Conservation (phyloP, 2,888 invertebrate genomes). For the Drosophila neoperkinsi region DNA sequence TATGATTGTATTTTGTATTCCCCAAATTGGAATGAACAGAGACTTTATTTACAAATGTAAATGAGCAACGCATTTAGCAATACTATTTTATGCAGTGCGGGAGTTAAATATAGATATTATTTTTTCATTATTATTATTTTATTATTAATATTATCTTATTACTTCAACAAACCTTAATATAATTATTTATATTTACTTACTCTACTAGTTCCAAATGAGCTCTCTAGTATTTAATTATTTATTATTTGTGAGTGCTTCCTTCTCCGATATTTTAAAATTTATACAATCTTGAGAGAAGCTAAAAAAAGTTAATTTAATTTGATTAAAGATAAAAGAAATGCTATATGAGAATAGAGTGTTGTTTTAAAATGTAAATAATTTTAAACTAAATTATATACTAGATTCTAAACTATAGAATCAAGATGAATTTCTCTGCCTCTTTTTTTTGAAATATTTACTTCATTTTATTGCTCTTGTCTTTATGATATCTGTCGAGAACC, state of each 20-base stretch:
- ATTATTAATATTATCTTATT: not conserved
- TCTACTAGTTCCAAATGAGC: not conserved
- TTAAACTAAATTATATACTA: not conserved
- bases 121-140: not conserved
- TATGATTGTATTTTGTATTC: slow-evolving; percentile 10
- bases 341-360: not conserved
- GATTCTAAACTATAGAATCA: not conserved
- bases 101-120: too few relatives aligned
- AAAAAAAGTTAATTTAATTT: too few relatives aligned
- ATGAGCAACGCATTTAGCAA: not conserved
- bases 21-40: too few relatives aligned
- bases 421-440: not conserved
- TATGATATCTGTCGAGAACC: not conserved
- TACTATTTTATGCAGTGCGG: not conserved
- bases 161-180: not conserved
- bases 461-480: not conserved
- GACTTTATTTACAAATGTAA: not conserved
- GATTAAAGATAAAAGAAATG: not conserved
- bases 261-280: not conserved
- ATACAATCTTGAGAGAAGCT: not conserved
- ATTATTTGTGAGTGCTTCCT: not conserved
- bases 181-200: not conserved
- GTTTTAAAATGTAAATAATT: not conserved
- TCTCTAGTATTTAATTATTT: not conserved
- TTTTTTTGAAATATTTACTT: not conserved